A percentile compares a stretch with the other conserved stretches of the same genome.
Conservation (phyloP, 2,888 invertebrate genomes). For the Drosophila merina region DNA sequence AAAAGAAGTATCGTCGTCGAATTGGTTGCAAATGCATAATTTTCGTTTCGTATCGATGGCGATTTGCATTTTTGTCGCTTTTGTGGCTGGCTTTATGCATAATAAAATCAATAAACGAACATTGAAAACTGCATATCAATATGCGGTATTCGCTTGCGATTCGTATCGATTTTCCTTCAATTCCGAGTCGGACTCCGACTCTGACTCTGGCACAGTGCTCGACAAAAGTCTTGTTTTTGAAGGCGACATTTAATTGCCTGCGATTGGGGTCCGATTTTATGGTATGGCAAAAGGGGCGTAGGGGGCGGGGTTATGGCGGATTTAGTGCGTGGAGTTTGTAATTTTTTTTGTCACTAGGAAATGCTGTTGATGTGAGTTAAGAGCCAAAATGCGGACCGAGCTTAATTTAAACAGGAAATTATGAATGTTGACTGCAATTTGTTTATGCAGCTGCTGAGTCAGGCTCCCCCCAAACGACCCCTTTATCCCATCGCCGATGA, state of each 20-base stretch:
- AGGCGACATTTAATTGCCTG: conserved; percentile 77
- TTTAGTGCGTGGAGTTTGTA: conserved; percentile 44
- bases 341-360: conserved; percentile 77
- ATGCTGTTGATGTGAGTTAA: conserved; percentile 69
- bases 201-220: conserved; percentile 38
- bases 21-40: conserved; percentile 75
- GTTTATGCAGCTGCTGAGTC: conserved; percentile 78
- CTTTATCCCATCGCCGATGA: conserved; percentile 13
- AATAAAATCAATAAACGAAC: conserved; percentile 79
- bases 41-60: conserved; percentile 69
- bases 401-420: conserved; percentile 78
- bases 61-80: conserved; percentile 71
- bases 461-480: conserved; percentile 25
- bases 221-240: conserved; percentile 62
- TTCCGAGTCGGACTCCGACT: not conserved
- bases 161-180: conserved; percentile 26
- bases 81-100: conserved; percentile 59
- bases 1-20: conserved; percentile 64
- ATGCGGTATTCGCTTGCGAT: conserved; percentile 29
- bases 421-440: conserved; percentile 78
- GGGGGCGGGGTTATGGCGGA: conserved; percentile 18
- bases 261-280: conserved; percentile 32
- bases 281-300: not conserved
- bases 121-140: conserved; percentile 68
- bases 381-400: conserved; percentile 62